These are phyloP conservation scores for Oscheius sp. DNA, from an alignment of 2,888 invertebrate genomes.

Conservation along the genomic window DNA sequence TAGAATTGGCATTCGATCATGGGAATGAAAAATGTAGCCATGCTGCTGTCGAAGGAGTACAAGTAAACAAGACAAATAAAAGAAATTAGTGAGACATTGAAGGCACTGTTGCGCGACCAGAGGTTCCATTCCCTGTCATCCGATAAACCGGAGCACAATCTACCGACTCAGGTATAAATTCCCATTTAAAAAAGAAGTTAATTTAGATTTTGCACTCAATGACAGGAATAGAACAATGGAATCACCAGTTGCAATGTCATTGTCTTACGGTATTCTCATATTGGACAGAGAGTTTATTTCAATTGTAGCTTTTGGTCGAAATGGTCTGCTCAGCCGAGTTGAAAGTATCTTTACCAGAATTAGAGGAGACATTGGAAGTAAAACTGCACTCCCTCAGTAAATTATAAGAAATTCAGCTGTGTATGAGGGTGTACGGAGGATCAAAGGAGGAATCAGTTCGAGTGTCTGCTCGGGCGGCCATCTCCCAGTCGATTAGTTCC, in stretches of 20 bases:
- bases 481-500: constrained; percentile 65
- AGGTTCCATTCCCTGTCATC: constrained; percentile 50
- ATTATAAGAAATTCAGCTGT: constrained; percentile 49
- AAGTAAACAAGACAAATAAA: constrained; percentile 78
- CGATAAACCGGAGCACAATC: constrained; percentile 50
- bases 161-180: constrained; percentile 44
- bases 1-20: constrained; percentile 88
- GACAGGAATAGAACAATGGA: constrained; percentile 64
- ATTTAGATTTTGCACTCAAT: constrained; percentile 74
- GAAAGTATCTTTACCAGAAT: constrained; percentile 57
- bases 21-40: constrained; percentile 87
- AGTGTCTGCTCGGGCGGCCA: constrained; percentile 67
- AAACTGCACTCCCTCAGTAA: neutral
- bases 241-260: constrained; percentile 65
- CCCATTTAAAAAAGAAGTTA: neutral
- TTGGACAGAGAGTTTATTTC: neutral
- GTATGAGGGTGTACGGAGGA: constrained; percentile 56
- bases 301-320: constrained; percentile 65
- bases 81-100: no score
- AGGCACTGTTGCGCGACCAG: constrained; percentile 60
- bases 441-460: constrained; percentile 61
- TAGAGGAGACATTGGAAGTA: constrained; percentile 64
- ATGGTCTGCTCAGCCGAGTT: constrained; percentile 65
- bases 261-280: constrained; percentile 57
- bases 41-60: constrained; percentile 87